Conservation (phyloP, 2,888 invertebrate genomes). For the Pyrgus malvae region DNA sequence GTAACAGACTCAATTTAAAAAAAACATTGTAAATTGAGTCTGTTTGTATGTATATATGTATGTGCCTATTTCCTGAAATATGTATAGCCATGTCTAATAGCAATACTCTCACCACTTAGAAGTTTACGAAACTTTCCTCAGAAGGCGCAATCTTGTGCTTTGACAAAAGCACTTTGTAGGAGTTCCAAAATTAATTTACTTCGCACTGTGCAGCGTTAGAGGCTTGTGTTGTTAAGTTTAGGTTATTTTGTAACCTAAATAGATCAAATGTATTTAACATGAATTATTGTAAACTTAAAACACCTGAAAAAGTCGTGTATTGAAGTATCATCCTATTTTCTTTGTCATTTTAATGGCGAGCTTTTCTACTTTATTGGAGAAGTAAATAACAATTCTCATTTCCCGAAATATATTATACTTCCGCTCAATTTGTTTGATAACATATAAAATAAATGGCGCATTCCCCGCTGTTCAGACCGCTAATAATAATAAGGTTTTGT, state of each 20-base stretch:
- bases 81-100: neutral
- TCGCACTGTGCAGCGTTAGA: neutral
- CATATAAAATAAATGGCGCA: neutral
- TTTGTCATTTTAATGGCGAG: too few species aligned
- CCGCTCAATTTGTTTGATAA: neutral
- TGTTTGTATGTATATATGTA: neutral
- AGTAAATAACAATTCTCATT: neutral
- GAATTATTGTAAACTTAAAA: too few species aligned
- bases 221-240: neutral
- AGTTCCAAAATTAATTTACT: constrained; percentile 3
- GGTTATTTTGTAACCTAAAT: neutral
- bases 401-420: neutral
- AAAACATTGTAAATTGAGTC: too few species aligned
- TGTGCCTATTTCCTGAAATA: neutral
- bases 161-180: constrained; percentile 1
- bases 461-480: neutral
- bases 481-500: constrained; percentile 4
- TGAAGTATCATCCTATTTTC: too few species aligned
- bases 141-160: constrained; percentile 6
- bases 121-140: neutral
- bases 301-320: too few species aligned
- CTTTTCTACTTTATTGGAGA: too few species aligned
- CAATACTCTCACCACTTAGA: neutral
- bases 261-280: neutral
- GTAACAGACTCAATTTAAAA: too few species aligned